Base-by-base conservation (phyloP, 2,888 invertebrate species). In the Mactromeris polynyma region DNA sequence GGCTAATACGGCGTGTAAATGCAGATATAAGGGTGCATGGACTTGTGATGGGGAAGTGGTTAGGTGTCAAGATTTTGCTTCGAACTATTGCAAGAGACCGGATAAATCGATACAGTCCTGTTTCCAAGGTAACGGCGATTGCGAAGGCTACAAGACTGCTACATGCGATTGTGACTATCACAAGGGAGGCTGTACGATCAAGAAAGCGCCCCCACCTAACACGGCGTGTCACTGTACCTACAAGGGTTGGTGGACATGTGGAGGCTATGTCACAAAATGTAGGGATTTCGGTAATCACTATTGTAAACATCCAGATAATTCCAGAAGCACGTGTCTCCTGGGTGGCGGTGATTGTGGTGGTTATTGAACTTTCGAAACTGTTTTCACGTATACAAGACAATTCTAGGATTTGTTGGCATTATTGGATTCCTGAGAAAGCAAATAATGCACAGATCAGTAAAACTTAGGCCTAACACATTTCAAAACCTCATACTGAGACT, bases 231-330 rank as follows among this genome's bases (percentile, higher is more conserved):
- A 33, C 7, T 87, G 87, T 77, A 38, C 33, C 4, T 86, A 86
- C 58, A 86, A 77, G 42, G 86, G 86, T 17, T 33, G 42, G 33
- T 86, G 86, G 86, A 86, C 86, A 31, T 86, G 86, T 77, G 78
- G 86, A 0, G 86, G 86, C n/a, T 36, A 21, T 33, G 26, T 86
- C 7, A 38, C 54, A 0, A n/a, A n/a, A 26, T 86, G 86, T 77
- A 46, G 38, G 17, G 77, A 80, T 82, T 73, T 77, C n/a, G 40
- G 36, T 21, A 81, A 26, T 33, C 3, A 31, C 26, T 82, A 77
- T n/a, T 86, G 87, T 26, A 78, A 79, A 21, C 9, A 79, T 14
- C 87, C 87, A 31, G 83, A 87, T 40, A 38, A 31, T n/a, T 83
- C 87, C 0, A 78, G 33, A 33, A n/a, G 40, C 11, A 83, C 87